These are phyloP conservation scores for Phyllostomus discolor DNA, from an alignment of 2,113 vertebrate species.

Conservation along the genomic window DNA sequence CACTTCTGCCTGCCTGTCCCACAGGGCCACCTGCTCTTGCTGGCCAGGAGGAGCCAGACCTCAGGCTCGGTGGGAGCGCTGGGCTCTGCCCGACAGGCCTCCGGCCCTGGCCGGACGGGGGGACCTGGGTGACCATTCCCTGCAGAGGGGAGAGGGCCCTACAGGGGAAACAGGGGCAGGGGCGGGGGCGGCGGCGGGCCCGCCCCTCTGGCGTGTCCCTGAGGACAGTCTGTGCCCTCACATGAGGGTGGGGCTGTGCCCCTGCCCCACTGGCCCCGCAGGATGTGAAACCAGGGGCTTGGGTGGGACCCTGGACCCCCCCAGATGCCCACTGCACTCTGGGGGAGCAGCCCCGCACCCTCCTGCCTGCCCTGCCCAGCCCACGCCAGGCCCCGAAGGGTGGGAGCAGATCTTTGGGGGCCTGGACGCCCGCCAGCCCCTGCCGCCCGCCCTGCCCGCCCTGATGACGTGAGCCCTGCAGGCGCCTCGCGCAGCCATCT, in stretches of 20 bases:
- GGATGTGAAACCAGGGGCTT: background rate
- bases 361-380: background rate
- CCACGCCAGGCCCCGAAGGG: background rate
- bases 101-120: background rate
- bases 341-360: background rate
- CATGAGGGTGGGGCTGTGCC: background rate
- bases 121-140: background rate
- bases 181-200: too few relatives aligned
- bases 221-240: background rate
- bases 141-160: background rate
- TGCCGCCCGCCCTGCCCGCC: background rate
- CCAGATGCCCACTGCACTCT: background rate
- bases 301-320: background rate
- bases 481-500: constrained; percentile 32
- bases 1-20: background rate
- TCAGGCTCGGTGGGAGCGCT: rapidly evolving
- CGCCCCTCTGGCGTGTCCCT: too few relatives aligned
- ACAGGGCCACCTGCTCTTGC: too few relatives aligned
- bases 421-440: background rate
- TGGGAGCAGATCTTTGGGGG: background rate
- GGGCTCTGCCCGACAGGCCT: background rate
- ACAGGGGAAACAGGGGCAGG: background rate
- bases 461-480: background rate
- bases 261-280: too few relatives aligned
- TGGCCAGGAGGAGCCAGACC: background rate